A percentile compares a stretch with the other conserved stretches of the same genome.
Evolutionary conservation across 1,140 invertebrate species (phyloP).

Genomic region (Cryptotermes secundus): DNA sequence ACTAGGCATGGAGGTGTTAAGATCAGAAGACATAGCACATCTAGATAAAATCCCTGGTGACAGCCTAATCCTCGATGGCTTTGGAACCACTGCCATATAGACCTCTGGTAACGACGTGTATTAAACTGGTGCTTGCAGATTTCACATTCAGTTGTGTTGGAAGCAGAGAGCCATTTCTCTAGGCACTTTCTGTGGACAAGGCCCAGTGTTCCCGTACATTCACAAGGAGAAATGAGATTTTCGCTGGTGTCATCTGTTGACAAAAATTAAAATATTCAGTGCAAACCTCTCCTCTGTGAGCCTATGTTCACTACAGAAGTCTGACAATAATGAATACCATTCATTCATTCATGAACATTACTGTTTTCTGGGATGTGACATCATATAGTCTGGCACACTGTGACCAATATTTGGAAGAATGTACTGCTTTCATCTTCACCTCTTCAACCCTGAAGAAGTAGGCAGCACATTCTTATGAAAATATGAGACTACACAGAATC

Average conservation of each 20-base stretch:
- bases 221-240: constrained; percentile 58
- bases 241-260: constrained; percentile 48
- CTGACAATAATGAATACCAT: too few species aligned
- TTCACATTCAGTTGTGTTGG: constrained; percentile 58
- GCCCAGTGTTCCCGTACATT: constrained; percentile 57
- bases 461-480: too few species aligned
- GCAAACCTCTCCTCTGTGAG: too few species aligned
- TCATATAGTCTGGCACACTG: too few species aligned
- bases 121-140: constrained; percentile 57
- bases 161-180: constrained; percentile 59
- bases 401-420: too few species aligned
- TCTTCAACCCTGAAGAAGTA: too few species aligned
- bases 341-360: too few species aligned
- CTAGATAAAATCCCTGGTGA: constrained; percentile 50
- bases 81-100: constrained; percentile 49
- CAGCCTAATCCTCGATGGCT: constrained; percentile 30
- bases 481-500: too few species aligned
- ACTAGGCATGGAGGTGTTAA: constrained; percentile 55
- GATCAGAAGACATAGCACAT: constrained; percentile 53
- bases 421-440: too few species aligned
- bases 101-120: constrained; percentile 44
- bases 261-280: not conserved
- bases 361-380: too few species aligned
- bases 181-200: constrained; percentile 57
- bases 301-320: too few species aligned